These are phyloP conservation scores for Laupala kohalensis DNA, from an alignment of 1,140 invertebrate genomes.

Conservation along the genomic window DNA sequence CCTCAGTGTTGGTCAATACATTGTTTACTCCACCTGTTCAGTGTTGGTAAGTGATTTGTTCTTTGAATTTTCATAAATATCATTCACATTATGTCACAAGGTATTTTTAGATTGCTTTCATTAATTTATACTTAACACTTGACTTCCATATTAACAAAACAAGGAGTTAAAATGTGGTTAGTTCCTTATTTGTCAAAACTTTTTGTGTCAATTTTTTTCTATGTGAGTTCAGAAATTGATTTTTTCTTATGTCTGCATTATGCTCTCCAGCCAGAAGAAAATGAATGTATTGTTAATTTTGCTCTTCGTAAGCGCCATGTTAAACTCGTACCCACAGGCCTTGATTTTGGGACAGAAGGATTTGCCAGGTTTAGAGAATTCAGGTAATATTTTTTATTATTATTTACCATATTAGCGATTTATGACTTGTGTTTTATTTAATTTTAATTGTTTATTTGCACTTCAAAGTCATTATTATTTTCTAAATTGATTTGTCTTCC, in stretches of 20 bases:
- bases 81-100: no score
- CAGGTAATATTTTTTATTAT: slow-evolving; percentile 18
- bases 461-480: not conserved
- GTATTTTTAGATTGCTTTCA: no score
- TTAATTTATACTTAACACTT: no score
- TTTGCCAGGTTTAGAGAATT: slow-evolving; percentile 74
- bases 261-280: slow-evolving; percentile 73
- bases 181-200: no score
- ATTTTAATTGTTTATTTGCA: not conserved
- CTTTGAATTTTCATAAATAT: no score
- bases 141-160: no score
- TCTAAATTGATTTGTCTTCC: not conserved
- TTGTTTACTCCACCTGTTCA: slow-evolving; percentile 98
- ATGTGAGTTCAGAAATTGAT: no score
- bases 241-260: no score
- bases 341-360: slow-evolving; percentile 93
- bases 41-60: slow-evolving; percentile 53
- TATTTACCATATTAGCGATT: not conserved
- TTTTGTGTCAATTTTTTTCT: no score
- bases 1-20: slow-evolving; percentile 85
- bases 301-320: slow-evolving; percentile 88
- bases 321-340: slow-evolving; percentile 81
- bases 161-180: no score
- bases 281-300: slow-evolving; percentile 95
- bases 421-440: not conserved